These are phyloP conservation scores for Halictus quadricinctus DNA, from an alignment of 2,888 invertebrate species.

Conservation along the genomic window DNA sequence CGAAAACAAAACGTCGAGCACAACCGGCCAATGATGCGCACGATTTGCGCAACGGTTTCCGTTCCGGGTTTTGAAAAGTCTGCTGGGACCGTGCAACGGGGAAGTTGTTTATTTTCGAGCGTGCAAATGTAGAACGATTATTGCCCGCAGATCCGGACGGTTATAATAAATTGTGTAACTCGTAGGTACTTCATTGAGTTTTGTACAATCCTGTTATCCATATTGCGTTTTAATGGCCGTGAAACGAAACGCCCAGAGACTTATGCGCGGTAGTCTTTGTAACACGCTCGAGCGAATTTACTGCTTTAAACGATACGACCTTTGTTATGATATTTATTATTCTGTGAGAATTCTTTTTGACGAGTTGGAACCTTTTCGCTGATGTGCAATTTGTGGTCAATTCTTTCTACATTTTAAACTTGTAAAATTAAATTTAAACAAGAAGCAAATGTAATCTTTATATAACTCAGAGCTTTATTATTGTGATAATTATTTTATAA, in stretches of 20 bases:
- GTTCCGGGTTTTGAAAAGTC: slow-evolving; percentile 16
- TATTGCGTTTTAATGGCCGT: background rate
- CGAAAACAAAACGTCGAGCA: slow-evolving; percentile 9
- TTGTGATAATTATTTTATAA: background rate
- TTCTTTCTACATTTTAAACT: background rate
- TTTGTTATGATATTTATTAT: background rate
- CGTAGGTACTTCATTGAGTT: background rate
- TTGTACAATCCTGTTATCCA: background rate
- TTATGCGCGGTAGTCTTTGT: background rate
- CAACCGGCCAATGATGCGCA: slow-evolving; percentile 15
- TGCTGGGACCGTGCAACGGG: background rate
- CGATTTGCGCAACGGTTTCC: slow-evolving; percentile 19
- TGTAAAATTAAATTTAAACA: background rate
- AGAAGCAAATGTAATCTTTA: background rate
- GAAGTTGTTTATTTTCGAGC: background rate
- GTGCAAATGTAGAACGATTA: background rate
- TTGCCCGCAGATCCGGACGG: background rate
- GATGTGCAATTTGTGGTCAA: too few species aligned
- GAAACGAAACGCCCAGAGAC: background rate
- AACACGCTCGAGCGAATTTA: too few species aligned
- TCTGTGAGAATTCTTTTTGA: background rate
- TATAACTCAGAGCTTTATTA: background rate
- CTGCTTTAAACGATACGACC: too few species aligned
- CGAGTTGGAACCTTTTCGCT: background rate
- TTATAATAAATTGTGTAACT: background rate